phyloP scores from a whole-genome alignment of 2,113 vertebrate genomes.

The Bucco capensis region DNA sequence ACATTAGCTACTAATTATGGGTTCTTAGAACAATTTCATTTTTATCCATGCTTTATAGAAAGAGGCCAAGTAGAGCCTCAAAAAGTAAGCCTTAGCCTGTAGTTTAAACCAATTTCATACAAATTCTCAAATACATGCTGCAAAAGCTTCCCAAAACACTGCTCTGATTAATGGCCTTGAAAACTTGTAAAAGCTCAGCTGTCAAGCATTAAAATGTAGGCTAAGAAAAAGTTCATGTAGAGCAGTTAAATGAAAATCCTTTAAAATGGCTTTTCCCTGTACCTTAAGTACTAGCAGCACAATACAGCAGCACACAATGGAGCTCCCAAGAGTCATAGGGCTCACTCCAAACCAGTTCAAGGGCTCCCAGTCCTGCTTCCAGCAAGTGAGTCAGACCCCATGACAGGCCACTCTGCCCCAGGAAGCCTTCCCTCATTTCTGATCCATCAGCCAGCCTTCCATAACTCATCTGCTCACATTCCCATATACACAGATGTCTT shows the following conservation, averaged over 20 bases:
- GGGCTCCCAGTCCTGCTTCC: background rate
- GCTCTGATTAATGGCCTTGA: slow-evolving; percentile 10
- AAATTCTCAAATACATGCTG: slow-evolving; percentile 16
- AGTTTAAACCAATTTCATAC: slow-evolving; percentile 38
- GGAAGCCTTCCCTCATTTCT: background rate
- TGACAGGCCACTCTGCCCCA: background rate
- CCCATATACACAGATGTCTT: background rate
- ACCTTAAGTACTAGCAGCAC: background rate
- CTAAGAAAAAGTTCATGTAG: background rate
- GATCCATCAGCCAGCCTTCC: background rate
- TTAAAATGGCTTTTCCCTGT: background rate
- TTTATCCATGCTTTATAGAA: background rate
- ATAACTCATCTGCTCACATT: rapidly evolving
- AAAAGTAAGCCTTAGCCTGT: background rate
- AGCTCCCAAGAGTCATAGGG: background rate
- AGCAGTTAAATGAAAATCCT: background rate
- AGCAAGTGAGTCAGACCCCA: background rate
- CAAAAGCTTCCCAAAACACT: background rate
- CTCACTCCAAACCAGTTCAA: rapidly evolving
- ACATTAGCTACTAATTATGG: slow-evolving; percentile 51
- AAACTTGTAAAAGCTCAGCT: slow-evolving; percentile 42
- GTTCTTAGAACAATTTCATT: slow-evolving; percentile 5
- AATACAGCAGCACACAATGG: background rate
- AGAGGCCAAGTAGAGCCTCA: slow-evolving; percentile 4
- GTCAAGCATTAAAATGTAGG: background rate